A percentile compares a stretch with the other conserved stretches of the same genome.
phyloP scores from a whole-genome alignment of 2,113 vertebrate genomes.

The Scopus umbretta region DNA sequence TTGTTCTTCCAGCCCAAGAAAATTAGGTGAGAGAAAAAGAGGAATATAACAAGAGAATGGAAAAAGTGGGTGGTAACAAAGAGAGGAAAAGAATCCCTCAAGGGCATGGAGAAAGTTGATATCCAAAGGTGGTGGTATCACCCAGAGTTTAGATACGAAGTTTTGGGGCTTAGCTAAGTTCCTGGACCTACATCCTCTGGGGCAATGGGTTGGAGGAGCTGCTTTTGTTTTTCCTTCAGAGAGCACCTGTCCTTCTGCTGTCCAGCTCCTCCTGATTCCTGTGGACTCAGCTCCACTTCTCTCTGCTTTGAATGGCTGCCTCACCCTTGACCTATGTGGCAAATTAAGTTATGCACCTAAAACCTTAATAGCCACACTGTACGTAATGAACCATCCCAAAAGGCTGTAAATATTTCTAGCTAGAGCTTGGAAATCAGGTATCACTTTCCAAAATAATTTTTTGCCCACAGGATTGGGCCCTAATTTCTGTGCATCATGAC shows the following conservation, averaged over 20 bases:
- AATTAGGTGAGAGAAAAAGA: not conserved
- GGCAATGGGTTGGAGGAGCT: not conserved
- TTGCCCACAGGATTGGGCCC: not conserved
- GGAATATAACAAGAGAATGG: not conserved
- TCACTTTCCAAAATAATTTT: not conserved
- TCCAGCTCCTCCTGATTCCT: not conserved
- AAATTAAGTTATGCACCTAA: not conserved
- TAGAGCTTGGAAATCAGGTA: not conserved
- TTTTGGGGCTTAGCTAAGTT: not conserved
- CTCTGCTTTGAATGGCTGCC: not conserved
- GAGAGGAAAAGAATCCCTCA: not conserved
- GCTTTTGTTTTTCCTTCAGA: not conserved
- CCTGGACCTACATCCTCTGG: not conserved
- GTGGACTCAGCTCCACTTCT: not conserved
- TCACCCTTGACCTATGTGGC: not conserved
- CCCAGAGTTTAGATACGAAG: not conserved
- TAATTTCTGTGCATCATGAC: not conserved
- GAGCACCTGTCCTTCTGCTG: fast-evolving
- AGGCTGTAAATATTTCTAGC: not conserved
- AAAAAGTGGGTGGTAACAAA: not conserved
- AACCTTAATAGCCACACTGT: not conserved
- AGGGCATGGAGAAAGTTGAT: not conserved
- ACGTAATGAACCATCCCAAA: not conserved
- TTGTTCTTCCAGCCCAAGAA: not conserved
- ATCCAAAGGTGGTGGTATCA: not conserved